Evolutionary conservation across 2,797 vertebrate species (phyloP).

Genomic region (Eidolon dupreanum): DNA sequence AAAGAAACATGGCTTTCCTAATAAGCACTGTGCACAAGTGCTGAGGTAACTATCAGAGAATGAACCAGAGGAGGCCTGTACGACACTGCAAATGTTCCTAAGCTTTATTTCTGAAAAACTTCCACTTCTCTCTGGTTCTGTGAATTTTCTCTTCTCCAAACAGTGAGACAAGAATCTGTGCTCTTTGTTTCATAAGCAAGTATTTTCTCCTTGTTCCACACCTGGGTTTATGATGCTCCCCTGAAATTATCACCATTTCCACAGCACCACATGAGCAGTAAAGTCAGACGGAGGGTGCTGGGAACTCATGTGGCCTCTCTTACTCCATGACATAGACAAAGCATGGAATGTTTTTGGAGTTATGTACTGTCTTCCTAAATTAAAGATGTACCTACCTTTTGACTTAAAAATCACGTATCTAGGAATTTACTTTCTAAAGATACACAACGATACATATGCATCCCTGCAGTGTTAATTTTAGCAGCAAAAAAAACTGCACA

Average conservation of each 20-base stretch:
- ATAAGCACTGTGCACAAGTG: rapidly evolving
- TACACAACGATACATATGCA: neutral
- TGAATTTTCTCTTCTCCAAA: neutral
- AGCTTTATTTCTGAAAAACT: neutral
- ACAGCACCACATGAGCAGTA: neutral
- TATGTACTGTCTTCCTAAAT: neutral
- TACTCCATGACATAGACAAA: neutral
- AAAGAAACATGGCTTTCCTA: neutral
- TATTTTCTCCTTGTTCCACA: neutral
- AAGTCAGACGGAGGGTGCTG: neutral
- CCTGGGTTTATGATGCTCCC: neutral
- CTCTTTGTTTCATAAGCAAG: neutral
- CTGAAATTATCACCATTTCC: neutral
- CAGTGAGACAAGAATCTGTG: neutral
- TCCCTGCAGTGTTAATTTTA: neutral
- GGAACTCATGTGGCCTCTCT: neutral
- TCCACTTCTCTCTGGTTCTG: neutral
- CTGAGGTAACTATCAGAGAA: neutral
- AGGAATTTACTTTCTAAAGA: neutral
- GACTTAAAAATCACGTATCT: neutral
- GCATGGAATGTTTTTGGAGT: neutral
- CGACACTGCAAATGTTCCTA: rapidly evolving
- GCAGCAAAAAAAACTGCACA: neutral
- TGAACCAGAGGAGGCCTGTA: neutral
- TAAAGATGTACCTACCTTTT: neutral